Conservation (phyloP, 2,797 vertebrate species). For the Spondyliosoma cantharus region DNA sequence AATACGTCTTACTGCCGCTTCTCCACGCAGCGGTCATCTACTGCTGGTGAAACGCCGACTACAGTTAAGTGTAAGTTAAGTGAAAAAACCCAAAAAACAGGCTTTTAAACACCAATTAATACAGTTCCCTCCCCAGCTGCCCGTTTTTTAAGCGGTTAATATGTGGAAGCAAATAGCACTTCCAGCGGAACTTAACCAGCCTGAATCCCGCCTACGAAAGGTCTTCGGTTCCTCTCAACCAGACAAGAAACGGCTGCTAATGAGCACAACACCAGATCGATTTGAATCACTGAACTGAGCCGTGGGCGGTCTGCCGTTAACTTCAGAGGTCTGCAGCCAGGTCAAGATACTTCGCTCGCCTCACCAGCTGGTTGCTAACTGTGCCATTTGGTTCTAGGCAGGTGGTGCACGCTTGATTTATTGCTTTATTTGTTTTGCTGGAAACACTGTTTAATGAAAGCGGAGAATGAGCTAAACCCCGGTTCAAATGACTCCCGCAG, state of each 20-base stretch:
- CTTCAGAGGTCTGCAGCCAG: background rate
- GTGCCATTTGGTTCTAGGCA: background rate
- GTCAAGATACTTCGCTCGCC: background rate
- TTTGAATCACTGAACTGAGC: background rate
- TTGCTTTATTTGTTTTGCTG: background rate
- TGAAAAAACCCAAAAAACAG: too few relatives aligned
- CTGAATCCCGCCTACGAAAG: background rate
- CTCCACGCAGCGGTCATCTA: too few relatives aligned
- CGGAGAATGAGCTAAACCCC: background rate
- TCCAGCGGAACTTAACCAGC: background rate
- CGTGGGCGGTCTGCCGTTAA: too few relatives aligned
- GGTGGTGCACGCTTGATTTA: background rate
- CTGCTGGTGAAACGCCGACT: too few relatives aligned
- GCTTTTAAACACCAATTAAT: too few relatives aligned
- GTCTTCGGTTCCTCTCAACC: background rate
- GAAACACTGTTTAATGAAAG: slow-evolving; percentile 7
- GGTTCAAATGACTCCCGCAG: background rate
- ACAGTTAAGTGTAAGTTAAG: too few relatives aligned
- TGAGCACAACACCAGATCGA: background rate
- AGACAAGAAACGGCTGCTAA: background rate
- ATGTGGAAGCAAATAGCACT: too few relatives aligned
- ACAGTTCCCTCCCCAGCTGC: too few relatives aligned
- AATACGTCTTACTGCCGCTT: too few relatives aligned
- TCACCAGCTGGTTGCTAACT: background rate
- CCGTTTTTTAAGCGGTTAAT: too few relatives aligned